phyloP scores from a whole-genome alignment of 1,140 invertebrate genomes.

The Cotesia chilonis region DNA sequence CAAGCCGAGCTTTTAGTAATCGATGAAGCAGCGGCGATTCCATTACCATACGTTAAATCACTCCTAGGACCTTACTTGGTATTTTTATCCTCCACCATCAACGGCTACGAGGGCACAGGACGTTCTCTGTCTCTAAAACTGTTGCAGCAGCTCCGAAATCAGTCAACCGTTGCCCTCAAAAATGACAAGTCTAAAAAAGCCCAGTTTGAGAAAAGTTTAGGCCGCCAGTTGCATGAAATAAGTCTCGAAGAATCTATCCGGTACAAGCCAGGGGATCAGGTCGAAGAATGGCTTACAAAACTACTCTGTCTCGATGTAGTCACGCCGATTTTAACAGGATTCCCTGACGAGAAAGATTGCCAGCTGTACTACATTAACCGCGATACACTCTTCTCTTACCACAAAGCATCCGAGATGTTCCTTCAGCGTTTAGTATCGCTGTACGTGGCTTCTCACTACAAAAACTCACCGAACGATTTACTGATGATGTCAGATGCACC shows the following conservation, averaged over 20 bases:
- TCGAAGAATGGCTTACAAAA: slow-evolving; percentile 93
- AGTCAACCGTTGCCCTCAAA: slow-evolving; percentile 64
- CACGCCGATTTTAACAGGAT: slow-evolving; percentile 75
- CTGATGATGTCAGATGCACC: slow-evolving; percentile 99
- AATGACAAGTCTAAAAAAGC: slow-evolving; percentile 59
- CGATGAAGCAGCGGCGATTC: slow-evolving; percentile 99
- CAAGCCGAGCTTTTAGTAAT: slow-evolving; percentile 96
- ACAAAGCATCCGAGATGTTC: slow-evolving; percentile 94
- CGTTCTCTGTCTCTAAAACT: slow-evolving; percentile 95
- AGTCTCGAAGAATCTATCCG: slow-evolving; percentile 94
- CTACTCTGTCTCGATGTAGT: slow-evolving; percentile 91
- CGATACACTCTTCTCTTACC: slow-evolving; percentile 97
- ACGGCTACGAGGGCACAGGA: slow-evolving; percentile 98
- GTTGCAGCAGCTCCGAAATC: slow-evolving; percentile 84
- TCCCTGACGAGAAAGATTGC: slow-evolving; percentile 85
- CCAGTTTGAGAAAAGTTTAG: slow-evolving; percentile 58
- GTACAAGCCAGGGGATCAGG: slow-evolving; percentile 86
- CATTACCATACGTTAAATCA: slow-evolving; percentile 90
- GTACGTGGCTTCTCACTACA: slow-evolving; percentile 98
- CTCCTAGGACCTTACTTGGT: slow-evolving; percentile 93
- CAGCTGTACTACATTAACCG: slow-evolving; percentile 92
- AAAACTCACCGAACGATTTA: slow-evolving; percentile 98
- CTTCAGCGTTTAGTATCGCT: slow-evolving; percentile 91
- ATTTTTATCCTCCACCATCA: slow-evolving; percentile 96
- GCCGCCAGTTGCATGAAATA: slow-evolving; percentile 67